A percentile compares a stretch with the other conserved stretches of the same genome.
Evolutionary conservation across 2,797 vertebrate genomes (phyloP).

Genomic region (Parauchenoglanis ngamensis): DNA sequence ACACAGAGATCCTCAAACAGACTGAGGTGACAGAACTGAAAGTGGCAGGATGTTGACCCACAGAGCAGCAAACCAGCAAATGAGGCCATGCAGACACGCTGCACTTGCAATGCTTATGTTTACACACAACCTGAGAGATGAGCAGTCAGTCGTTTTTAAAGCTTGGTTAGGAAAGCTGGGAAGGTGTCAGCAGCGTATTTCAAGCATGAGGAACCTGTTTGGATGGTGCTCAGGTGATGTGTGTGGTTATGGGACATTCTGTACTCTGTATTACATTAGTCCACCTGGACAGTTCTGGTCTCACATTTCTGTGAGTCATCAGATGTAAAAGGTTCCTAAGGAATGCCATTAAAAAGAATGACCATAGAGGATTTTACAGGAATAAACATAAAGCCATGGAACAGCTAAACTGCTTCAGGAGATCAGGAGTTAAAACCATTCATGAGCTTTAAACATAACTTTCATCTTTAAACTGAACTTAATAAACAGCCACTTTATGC

Average conservation of each 20-base stretch:
- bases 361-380: not conserved
- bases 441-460: not conserved
- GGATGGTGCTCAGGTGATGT: not conserved
- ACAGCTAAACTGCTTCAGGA: not conserved
- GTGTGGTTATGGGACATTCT: not conserved
- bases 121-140: conserved; percentile 54
- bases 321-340: not conserved
- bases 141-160: conserved; percentile 36
- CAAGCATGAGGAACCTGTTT: conserved; percentile 81
- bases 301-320: not conserved
- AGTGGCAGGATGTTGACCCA: not conserved
- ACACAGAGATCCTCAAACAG: not conserved
- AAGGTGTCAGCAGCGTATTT: conserved; percentile 72
- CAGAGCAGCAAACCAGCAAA: not conserved
- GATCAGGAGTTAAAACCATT: not conserved
- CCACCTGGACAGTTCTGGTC: not conserved
- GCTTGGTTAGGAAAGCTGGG: not conserved
- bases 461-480: not conserved
- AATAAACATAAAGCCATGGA: not conserved
- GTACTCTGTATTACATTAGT: not conserved
- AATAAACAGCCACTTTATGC: not conserved
- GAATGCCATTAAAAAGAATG: not conserved
- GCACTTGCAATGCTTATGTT: conserved; percentile 74
- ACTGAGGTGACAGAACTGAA: not conserved
- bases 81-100: conserved; percentile 76